Evolutionary conservation across 2,797 vertebrate genomes (phyloP).

Genomic region (Gila robusta): DNA sequence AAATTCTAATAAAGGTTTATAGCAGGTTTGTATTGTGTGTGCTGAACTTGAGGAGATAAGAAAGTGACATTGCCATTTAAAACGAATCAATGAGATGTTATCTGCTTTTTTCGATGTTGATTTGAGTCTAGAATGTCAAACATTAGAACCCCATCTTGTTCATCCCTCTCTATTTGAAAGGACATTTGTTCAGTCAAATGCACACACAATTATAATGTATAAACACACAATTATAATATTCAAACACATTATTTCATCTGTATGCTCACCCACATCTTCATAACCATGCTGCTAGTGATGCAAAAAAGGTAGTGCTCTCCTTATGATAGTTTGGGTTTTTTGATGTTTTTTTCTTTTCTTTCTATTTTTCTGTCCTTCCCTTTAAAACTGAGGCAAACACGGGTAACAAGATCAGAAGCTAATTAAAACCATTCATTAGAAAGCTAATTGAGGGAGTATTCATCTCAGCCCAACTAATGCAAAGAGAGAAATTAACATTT

Average conservation of each 20-base stretch:
- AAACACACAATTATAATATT: slow-evolving; percentile 60
- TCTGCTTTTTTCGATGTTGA: slow-evolving; percentile 3
- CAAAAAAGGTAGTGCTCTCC: slow-evolving; percentile 54
- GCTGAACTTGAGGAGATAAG: slow-evolving; percentile 29
- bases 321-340: neutral
- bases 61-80: slow-evolving; percentile 29
- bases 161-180: neutral
- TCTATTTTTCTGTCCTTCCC: slow-evolving; percentile 7
- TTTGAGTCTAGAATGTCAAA: slow-evolving; percentile 33
- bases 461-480: slow-evolving; percentile 36
- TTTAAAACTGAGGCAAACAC: slow-evolving; percentile 37
- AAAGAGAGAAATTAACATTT: slow-evolving; percentile 37
- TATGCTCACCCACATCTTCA: slow-evolving; percentile 67
- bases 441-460: slow-evolving; percentile 45
- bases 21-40: slow-evolving; percentile 4
- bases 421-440: slow-evolving; percentile 46
- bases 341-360: slow-evolving; percentile 18
- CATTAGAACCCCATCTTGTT: neutral
- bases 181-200: slow-evolving; percentile 36
- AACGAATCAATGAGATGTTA: slow-evolving; percentile 28
- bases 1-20: slow-evolving; percentile 23
- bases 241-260: slow-evolving; percentile 71
- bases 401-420: slow-evolving; percentile 15
- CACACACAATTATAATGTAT: slow-evolving; percentile 58
- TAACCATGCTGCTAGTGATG: slow-evolving; percentile 70